phyloP scores from a whole-genome alignment of 1,140 invertebrate genomes.

The Aculops lycopersici region DNA sequence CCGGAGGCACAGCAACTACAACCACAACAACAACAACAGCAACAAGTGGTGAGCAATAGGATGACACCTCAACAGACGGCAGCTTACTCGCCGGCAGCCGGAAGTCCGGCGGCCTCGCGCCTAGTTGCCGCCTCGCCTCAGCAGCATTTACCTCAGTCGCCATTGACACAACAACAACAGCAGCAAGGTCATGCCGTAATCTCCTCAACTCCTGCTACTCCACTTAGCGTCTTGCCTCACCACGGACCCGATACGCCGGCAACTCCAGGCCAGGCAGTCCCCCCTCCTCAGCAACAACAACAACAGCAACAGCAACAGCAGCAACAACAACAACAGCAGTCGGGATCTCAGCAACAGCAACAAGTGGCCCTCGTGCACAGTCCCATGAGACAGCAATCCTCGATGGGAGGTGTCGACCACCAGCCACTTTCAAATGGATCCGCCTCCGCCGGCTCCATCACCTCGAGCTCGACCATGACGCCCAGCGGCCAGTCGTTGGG shows the following conservation, averaged over 20 bases:
- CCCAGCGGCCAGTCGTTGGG: neutral
- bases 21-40: neutral
- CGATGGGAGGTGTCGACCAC: too few relatives aligned
- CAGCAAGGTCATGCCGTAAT: conserved; percentile 1
- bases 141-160: conserved; percentile 1
- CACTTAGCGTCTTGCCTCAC: neutral
- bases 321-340: neutral
- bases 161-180: neutral
- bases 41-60: too few relatives aligned
- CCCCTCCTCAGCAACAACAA: too few relatives aligned
- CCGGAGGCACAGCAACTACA: conserved; percentile 1
- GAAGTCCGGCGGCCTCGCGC: too few relatives aligned
- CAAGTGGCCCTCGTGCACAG: neutral
- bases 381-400: neutral
- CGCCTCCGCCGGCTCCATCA: neutral
- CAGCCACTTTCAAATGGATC: neutral
- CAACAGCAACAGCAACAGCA: neutral
- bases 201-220: conserved; percentile 1
- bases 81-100: neutral
- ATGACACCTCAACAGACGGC: conserved; percentile 1
- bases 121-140: neutral
- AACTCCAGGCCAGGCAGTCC: too few relatives aligned
- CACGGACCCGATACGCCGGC: conserved; percentile 6
- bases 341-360: neutral
- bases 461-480: neutral